These are phyloP conservation scores for Saimiri boliviensis DNA, from an alignment of 2,113 vertebrate genomes.

Conservation along the genomic window DNA sequence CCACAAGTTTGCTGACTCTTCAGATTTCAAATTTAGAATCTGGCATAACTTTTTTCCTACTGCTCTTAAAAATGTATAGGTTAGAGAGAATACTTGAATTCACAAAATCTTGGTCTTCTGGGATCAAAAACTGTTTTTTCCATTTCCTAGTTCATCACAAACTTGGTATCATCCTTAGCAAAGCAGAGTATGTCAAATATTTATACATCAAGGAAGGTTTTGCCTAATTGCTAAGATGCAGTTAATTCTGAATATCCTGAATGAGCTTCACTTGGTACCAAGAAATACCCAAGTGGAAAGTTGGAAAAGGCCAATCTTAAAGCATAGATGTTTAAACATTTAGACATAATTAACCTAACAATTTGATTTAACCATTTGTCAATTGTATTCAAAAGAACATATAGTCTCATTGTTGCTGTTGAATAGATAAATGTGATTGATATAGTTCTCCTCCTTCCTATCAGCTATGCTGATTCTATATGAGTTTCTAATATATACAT, in stretches of 20 bases:
- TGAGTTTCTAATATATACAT: constrained; percentile 40
- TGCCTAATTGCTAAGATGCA: constrained; percentile 2
- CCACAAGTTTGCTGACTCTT: constrained; percentile 49
- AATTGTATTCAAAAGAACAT: constrained; percentile 46
- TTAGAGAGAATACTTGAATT: not conserved
- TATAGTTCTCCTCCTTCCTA: not conserved
- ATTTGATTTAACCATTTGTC: constrained; percentile 42
- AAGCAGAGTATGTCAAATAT: not conserved
- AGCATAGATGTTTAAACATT: not conserved
- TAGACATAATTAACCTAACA: not conserved
- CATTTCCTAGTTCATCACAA: constrained; percentile 60
- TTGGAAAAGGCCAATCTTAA: not conserved
- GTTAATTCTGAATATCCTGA: not conserved
- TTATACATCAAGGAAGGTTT: not conserved
- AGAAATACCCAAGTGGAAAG: not conserved
- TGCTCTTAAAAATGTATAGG: not conserved
- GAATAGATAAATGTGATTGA: constrained; percentile 19
- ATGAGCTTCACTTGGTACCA: not conserved
- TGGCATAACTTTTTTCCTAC: constrained; percentile 2
- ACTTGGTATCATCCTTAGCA: constrained; percentile 39
- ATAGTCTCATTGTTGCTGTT: not conserved
- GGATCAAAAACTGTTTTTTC: constrained; percentile 28
- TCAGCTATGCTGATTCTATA: not conserved
- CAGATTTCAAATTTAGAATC: constrained; percentile 48
- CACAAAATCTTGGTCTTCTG: constrained; percentile 12